phyloP scores from a whole-genome alignment of 2,797 vertebrate genomes.

The Neosilurus mollespiculum region DNA sequence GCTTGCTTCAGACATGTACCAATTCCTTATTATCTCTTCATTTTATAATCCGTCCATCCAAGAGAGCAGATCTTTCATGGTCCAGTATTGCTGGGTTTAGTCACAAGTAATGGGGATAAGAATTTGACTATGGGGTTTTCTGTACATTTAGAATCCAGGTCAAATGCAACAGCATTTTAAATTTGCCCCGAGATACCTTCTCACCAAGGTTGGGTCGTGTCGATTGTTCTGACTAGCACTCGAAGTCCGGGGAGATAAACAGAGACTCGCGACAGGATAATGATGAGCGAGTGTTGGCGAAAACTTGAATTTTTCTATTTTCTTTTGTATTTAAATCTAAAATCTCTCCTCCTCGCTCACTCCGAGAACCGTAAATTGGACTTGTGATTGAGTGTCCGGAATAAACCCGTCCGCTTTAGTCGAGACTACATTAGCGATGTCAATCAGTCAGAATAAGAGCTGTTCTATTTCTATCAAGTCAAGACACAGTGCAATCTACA shows the following conservation, averaged over 20 bases:
- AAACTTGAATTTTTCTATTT: neutral
- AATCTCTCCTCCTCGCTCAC: neutral
- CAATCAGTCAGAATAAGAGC: slow-evolving; percentile 8
- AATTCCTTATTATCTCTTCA: neutral
- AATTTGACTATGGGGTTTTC: too few species aligned
- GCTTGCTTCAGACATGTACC: neutral
- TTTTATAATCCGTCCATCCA: neutral
- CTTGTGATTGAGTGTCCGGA: slow-evolving; percentile 16
- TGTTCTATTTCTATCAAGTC: slow-evolving; percentile 19
- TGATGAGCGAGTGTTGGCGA: too few species aligned
- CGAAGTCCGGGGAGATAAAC: neutral
- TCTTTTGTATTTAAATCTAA: slow-evolving; percentile 11
- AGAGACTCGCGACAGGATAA: neutral
- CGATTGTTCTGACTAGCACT: too few species aligned
- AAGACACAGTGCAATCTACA: neutral
- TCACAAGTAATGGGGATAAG: too few species aligned
- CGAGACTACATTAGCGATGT: slow-evolving; percentile 7
- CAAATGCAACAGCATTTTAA: too few species aligned
- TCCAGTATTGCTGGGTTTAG: too few species aligned
- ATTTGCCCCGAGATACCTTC: too few species aligned
- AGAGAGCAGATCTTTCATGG: neutral
- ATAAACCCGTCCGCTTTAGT: neutral
- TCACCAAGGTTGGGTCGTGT: too few species aligned
- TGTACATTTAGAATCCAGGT: too few species aligned
- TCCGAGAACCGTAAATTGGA: slow-evolving; percentile 32